Conservation (phyloP, 2,113 vertebrate genomes). For the Mesembrinibis cayennensis region DNA sequence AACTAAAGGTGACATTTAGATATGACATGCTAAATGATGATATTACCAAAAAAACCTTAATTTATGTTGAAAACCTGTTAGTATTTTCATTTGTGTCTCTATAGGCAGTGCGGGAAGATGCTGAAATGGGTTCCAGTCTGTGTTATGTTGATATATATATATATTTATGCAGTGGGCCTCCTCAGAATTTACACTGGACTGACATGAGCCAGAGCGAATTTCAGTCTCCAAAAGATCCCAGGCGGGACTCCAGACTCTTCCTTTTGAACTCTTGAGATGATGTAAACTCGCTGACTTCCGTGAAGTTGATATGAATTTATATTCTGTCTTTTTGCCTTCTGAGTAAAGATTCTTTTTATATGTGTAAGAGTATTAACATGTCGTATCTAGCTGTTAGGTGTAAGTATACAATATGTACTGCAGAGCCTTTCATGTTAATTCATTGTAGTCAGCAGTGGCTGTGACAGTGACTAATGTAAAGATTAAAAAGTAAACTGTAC, state of each 20-base stretch:
- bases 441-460: background rate
- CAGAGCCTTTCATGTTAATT: background rate
- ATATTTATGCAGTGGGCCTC: background rate
- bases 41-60: background rate
- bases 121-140: background rate
- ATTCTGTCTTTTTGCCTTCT: background rate
- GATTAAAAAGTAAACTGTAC: background rate
- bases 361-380: background rate
- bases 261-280: background rate
- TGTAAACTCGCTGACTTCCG: background rate
- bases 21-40: background rate
- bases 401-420: background rate
- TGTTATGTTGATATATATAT: background rate
- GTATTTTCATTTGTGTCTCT: background rate
- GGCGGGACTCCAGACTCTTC: background rate
- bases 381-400: background rate
- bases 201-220: background rate
- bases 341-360: background rate
- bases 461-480: background rate
- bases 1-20: slow-evolving; percentile 35
- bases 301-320: background rate
- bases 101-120: background rate
- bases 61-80: background rate
- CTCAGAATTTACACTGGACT: background rate
- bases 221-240: background rate